These are phyloP conservation scores for Amaurobius ferox DNA, from an alignment of 2,888 invertebrate species.

Conservation along the genomic window DNA sequence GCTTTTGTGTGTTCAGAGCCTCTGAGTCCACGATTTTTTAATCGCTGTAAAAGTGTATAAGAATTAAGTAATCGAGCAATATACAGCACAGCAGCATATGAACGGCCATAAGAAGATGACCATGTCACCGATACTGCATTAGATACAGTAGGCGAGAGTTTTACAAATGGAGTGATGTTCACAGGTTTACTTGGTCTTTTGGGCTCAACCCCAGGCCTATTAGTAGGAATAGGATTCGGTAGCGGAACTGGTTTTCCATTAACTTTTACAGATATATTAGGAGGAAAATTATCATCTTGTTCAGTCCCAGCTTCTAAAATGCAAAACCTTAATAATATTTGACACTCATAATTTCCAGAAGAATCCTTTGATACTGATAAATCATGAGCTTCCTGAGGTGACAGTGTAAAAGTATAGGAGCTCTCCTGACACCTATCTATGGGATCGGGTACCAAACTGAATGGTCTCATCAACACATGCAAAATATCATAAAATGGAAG, in stretches of 20 bases:
- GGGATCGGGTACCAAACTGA: slow-evolving; percentile 80
- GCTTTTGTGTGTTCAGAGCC: slow-evolving; percentile 93
- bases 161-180: slow-evolving; percentile 92
- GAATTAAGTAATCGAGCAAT: slow-evolving; percentile 92
- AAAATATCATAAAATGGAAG: slow-evolving; percentile 94
- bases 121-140: slow-evolving; percentile 94
- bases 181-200: slow-evolving; percentile 97
- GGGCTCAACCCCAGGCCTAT: slow-evolving; percentile 97
- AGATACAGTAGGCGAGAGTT: slow-evolving; percentile 89
- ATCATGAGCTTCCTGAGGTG: slow-evolving; percentile 95
- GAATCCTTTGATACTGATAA: slow-evolving; percentile 80
- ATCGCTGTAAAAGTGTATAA: slow-evolving; percentile 86
- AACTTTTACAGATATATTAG: slow-evolving; percentile 92
- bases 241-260: slow-evolving; percentile 93
- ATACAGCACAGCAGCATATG: slow-evolving; percentile 86
- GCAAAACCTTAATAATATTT: slow-evolving; percentile 95
- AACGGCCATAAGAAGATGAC: slow-evolving; percentile 89
- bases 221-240: slow-evolving; percentile 97
- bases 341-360: slow-evolving; percentile 81
- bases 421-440: slow-evolving; percentile 86
- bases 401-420: slow-evolving; percentile 91
- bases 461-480: slow-evolving; percentile 91
- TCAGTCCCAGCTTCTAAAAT: slow-evolving; percentile 90
- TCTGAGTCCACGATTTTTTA: slow-evolving; percentile 90
- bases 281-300: slow-evolving; percentile 96